Base-by-base conservation (phyloP, 2,797 vertebrate species). In the Enteromius trimaculatus region DNA sequence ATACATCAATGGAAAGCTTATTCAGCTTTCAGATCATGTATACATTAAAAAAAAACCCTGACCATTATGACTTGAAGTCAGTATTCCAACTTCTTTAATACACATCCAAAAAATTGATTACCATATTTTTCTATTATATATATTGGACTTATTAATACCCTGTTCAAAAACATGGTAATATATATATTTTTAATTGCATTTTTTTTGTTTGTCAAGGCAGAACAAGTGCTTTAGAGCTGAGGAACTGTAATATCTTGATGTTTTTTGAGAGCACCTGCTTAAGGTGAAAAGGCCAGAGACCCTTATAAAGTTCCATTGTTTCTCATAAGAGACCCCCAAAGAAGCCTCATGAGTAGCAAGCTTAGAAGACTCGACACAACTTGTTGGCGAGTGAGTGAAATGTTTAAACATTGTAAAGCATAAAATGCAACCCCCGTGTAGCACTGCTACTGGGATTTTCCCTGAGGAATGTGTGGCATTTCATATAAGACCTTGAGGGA, bases 381-480 rank as follows among this genome's bases (percentile, higher is more conserved):
- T 68, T 76, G 80, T 85, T 88, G 83, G 76, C 81, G 69, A 75
- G 60, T 85, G 23, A n/a, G 82, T 87, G 86, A 85, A 83, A 87
- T 72, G 76, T 88, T 85, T 72, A 86, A 89, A 90, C 78, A 51
- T 82, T 86, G 81, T 89, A 84, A 89, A 84, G 37, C 83, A 75
- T 78, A 77, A 87, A 88, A 85, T 69, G 42, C 66, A 72, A 79
- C 66, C 70, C 81, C 72, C 26, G 31, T 78, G 80, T 55, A 71
- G 65, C 49, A 29, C 31, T 87, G 82, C 74, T 66, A 42, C 55
- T 82, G 72, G 78, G 80, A 80, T 84, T 81, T 84, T 86, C 86
- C 77, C 23, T 13, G 23, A 74, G 88, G 89, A 89, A 91, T 91
- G 84, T 86, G 47, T 72, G 80, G 85, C 72, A 90, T 91, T 87